Conservation (phyloP, 2,797 vertebrate genomes). For the Xenopus petersii region DNA sequence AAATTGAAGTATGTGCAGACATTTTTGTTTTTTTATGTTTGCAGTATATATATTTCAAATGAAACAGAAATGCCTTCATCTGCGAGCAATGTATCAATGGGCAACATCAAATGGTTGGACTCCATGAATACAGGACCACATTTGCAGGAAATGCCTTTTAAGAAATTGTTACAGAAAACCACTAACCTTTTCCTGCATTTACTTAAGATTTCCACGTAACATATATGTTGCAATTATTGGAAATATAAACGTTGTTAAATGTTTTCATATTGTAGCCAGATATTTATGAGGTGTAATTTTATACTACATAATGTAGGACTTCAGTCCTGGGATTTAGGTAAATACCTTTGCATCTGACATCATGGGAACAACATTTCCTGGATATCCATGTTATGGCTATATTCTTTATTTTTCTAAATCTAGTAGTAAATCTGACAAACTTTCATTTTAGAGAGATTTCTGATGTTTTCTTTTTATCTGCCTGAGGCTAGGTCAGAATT, state of each 20-base stretch:
- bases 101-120: no score
- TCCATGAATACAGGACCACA: no score
- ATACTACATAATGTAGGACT: constrained; percentile 19
- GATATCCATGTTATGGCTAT: constrained; percentile 46
- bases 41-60: no score
- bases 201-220: constrained; percentile 44
- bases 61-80: no score
- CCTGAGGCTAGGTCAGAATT: constrained; percentile 40
- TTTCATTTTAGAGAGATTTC: constrained; percentile 44
- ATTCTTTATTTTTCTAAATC: constrained; percentile 29
- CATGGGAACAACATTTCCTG: constrained; percentile 47
- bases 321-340: constrained; percentile 41
- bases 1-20: no score
- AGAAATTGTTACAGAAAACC: constrained; percentile 37
- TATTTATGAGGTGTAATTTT: constrained; percentile 38
- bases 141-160: constrained; percentile 21
- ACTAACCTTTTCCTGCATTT: constrained; percentile 29
- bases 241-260: constrained; percentile 29
- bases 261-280: constrained; percentile 39
- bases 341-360: constrained; percentile 49
- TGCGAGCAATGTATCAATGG: no score
- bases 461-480: constrained; percentile 25
- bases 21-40: no score
- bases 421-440: constrained; percentile 43
- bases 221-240: constrained; percentile 35